Base-by-base conservation (phyloP, 2,113 vertebrate genomes). In the Anoura caudifer region DNA sequence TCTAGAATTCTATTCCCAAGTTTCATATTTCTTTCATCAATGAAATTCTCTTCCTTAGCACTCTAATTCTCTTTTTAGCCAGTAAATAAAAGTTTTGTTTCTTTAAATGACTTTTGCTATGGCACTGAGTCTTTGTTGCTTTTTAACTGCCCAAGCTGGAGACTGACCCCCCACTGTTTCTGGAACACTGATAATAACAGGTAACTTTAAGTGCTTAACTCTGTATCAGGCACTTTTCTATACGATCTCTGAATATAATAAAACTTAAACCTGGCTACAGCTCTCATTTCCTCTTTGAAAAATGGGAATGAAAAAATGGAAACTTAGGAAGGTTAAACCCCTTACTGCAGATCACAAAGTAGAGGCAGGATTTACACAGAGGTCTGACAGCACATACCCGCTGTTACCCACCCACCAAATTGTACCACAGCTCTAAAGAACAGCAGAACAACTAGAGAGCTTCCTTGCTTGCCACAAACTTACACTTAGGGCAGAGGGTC, bases 1-100 rank as follows among this genome's bases (percentile, higher is more conserved):
- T 87, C 76, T 76, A 79, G 45, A 89, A 96, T 90, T 87, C 69
- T 67, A 59, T 38, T 92, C 13, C 80, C 54, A 86, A 72, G 31
- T 91, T 95, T 94, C 69, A 75, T 72, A 65, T 52, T 90, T 93
- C 45, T 69, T 76, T 91, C 73, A 87, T 92, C 65, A 90, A 19
- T 70, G 14, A 70, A 83, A 76, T 75, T 15, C 19, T 90, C 80
- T 90, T 88, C 52, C 41, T 93, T 94, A 43, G 8, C 28, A 65
- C 9, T 54, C 26, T 80, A 79, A 52, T 93, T 65, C 19, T 50
- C 28, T 70, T 90, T 22, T 79, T 59, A 59, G 26, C 28, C 56
- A 96, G 65, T 87, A 82, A 87, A 69, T 75, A 67, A 69, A 90
- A 69, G 38, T 75, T 41, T 93, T 28, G 80, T 85, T 47, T 91